phyloP scores from a whole-genome alignment of 2,113 vertebrate species.

The Caloenas nicobarica region DNA sequence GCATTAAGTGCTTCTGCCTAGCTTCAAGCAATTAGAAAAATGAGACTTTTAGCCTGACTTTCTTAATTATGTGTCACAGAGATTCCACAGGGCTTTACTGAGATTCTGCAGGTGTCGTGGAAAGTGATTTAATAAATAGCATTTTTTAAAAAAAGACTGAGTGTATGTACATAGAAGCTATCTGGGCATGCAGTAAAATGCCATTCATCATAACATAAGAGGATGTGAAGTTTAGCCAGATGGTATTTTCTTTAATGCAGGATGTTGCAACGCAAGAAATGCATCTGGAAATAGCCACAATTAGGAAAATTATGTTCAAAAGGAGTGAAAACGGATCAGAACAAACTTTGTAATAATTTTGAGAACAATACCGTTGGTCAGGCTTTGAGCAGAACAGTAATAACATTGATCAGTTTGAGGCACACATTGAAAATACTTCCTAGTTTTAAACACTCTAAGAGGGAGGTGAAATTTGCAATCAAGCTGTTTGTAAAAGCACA shows the following conservation, averaged over 20 bases:
- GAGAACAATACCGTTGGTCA: background rate
- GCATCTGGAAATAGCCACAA: conserved; percentile 27
- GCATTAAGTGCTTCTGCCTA: conserved; percentile 59
- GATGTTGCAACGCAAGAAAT: conserved; percentile 5
- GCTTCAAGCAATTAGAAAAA: conserved; percentile 66
- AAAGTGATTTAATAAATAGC: conserved; percentile 68
- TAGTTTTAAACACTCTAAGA: background rate
- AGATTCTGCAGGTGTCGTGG: conserved; percentile 61
- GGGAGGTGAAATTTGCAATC: background rate
- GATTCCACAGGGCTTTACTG: conserved; percentile 32
- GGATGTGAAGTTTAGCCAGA: conserved; percentile 35
- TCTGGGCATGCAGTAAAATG: conserved; percentile 42
- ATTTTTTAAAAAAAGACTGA: conserved; percentile 12
- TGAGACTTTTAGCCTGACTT: conserved; percentile 51
- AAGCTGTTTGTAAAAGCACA: background rate
- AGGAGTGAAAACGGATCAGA: background rate
- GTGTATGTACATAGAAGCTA: background rate
- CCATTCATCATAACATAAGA: conserved; percentile 55
- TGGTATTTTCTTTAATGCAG: conserved; percentile 37
- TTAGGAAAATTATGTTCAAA: conserved; percentile 18
- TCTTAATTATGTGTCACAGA: conserved; percentile 57
- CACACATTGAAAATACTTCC: background rate
- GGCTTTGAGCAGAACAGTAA: background rate
- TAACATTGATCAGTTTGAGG: background rate
- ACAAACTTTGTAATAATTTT: background rate